Base-by-base conservation (phyloP, 1,140 invertebrate genomes). In the Bombus fervidus region DNA sequence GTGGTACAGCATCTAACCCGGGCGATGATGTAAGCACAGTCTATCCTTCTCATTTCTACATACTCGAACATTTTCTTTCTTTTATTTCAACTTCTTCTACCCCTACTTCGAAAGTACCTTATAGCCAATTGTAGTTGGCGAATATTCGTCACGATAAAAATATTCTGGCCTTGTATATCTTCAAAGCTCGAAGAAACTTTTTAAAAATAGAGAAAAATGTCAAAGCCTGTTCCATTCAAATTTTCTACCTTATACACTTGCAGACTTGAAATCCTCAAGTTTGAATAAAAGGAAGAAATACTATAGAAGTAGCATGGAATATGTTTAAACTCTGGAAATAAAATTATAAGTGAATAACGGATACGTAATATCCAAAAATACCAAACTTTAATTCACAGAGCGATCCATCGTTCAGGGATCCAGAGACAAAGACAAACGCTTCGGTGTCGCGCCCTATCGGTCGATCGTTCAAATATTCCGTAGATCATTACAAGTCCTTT, bases 11-110 rank as follows among this genome's bases (percentile, higher is more conserved):
- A 47, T 83, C 81, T 82, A 90, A 90, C 87, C 86, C 85, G 69
- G 75, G 87, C 83, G 91, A 89, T 91, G 91, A 91, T 85, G 91
- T 88, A 86, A 91, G 77, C 74, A 15, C 15, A 43, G 41, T 41
- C 74, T 85, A n/a, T 85, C 82, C 73, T 87, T 59, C 18, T 82
- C 59, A 41, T 43, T 39, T 69, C 68, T 8, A 31, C 25, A 39
- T 31, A 15, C 59, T 28, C 83, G 39, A 28, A 37, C 75, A 18
- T 64, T 71, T 83, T 57, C 34, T 69, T 37, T 64, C 83, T 77
- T 75, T 68, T 62, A 22, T 77, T 53, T 53, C 47, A 53, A 53
- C 47, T 22, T 53, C 47, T 53, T 53, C 47, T 53, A 53, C 47
- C 47, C 47, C 47, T 53, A 53, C 47, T 8, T 53, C 47, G 47